phyloP scores from a whole-genome alignment of 1,140 invertebrate genomes.

The Halyomorpha halys region DNA sequence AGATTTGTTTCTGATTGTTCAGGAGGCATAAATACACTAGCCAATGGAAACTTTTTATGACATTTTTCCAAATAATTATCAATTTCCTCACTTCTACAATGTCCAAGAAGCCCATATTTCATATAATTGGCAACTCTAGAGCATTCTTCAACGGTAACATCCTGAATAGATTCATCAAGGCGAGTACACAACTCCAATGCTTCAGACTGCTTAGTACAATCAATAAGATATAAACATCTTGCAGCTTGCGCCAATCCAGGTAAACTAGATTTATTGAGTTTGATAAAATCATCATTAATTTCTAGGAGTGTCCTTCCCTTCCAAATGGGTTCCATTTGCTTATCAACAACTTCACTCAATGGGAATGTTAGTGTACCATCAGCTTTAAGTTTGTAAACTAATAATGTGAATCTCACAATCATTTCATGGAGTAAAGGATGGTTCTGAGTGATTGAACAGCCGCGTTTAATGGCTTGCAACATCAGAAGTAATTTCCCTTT shows the following conservation, averaged over 20 bases:
- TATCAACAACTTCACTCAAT: constrained; percentile 60
- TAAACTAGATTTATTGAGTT: constrained; percentile 48
- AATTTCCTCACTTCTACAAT: neutral
- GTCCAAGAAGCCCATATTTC: neutral
- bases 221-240: constrained; percentile 50
- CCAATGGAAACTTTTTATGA: neutral
- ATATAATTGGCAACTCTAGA: constrained; percentile 32
- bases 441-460: constrained; percentile 55
- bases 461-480: constrained; percentile 82
- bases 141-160: neutral
- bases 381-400: constrained; percentile 25
- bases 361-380: constrained; percentile 42
- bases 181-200: constrained; percentile 35
- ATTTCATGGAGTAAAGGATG: constrained; percentile 76
- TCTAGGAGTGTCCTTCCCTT: constrained; percentile 46
- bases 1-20: too few species aligned
- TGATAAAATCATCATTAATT: constrained; percentile 61
- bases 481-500: constrained; percentile 69
- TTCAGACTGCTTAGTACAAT: neutral
- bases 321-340: constrained; percentile 56
- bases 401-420: constrained; percentile 47
- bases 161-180: neutral
- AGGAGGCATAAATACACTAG: neutral
- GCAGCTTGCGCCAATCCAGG: constrained; percentile 59
- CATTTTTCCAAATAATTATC: neutral